Evolutionary conservation across 2,888 invertebrate genomes (phyloP).

Genomic region (Empis stercorea): DNA sequence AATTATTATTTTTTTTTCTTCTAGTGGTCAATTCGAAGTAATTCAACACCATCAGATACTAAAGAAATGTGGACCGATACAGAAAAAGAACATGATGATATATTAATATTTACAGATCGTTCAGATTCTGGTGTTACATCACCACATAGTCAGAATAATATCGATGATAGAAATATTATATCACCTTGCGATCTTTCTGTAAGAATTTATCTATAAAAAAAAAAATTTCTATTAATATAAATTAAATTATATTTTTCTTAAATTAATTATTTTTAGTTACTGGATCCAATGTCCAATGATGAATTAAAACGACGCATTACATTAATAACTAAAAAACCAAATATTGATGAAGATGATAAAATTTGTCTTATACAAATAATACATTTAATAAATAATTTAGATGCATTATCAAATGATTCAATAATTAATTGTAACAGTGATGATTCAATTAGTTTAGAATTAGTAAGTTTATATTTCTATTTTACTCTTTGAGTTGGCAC

Average conservation of each 20-base stretch:
- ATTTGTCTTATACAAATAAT: constrained; percentile 49
- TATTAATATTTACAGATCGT: constrained; percentile 15
- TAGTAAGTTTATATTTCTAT: constrained; percentile 25
- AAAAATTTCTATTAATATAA: not conserved
- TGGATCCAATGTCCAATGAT: constrained; percentile 23
- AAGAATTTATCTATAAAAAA: constrained; percentile 10
- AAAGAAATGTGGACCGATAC: constrained; percentile 26
- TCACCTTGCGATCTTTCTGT: constrained; percentile 23
- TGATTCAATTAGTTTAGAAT: constrained; percentile 41
- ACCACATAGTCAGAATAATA: constrained; percentile 22
- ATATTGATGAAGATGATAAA: constrained; percentile 41
- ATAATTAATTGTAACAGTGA: constrained; percentile 36
- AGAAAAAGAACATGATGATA: constrained; percentile 13
- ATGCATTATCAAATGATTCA: constrained; percentile 37
- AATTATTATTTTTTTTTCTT: constrained; percentile 11
- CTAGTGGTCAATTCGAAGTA: constrained; percentile 28
- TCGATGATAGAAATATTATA: constrained; percentile 18
- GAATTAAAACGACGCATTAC: constrained; percentile 24
- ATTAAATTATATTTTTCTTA: not conserved
- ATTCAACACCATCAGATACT: constrained; percentile 21
- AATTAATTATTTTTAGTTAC: constrained; percentile 11
- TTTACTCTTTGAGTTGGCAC: too few relatives aligned
- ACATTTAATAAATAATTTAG: constrained; percentile 47
- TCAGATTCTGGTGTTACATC: constrained; percentile 25
- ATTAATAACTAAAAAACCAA: constrained; percentile 24